phyloP scores from a whole-genome alignment of 1,140 invertebrate species.

The Condylostylus longicornis region DNA sequence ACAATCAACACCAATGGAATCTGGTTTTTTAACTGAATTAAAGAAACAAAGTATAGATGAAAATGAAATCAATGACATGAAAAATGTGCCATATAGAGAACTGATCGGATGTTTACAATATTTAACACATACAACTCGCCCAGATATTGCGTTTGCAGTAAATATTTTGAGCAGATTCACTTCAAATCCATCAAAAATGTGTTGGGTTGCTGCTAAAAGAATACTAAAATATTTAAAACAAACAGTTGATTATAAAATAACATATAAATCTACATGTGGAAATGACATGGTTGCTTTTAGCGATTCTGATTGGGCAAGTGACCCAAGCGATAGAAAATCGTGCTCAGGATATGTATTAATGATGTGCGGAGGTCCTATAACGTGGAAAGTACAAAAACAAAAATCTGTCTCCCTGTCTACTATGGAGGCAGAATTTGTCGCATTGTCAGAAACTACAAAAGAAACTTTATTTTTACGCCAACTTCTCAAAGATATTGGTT shows the following conservation, averaged over 20 bases:
- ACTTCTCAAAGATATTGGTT: neutral
- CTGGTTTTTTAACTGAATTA: no score
- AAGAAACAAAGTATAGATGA: no score
- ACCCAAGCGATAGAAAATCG: constrained; percentile 23
- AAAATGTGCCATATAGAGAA: constrained; percentile 17
- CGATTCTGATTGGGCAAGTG: constrained; percentile 31
- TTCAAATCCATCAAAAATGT: constrained; percentile 10
- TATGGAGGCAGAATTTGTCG: constrained; percentile 26
- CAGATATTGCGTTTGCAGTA: constrained; percentile 27
- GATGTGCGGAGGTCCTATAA: constrained; percentile 13
- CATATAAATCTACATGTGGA: constrained; percentile 5
- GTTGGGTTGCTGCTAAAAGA: constrained; percentile 23
- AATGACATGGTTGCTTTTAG: constrained; percentile 15
- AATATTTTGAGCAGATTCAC: constrained; percentile 21
- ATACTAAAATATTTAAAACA: constrained; percentile 22
- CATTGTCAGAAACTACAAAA: constrained; percentile 11
- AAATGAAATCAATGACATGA: constrained; percentile 4
- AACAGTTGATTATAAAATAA: constrained; percentile 16
- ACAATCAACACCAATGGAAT: no score
- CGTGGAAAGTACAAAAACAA: constrained; percentile 25
- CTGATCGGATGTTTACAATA: constrained; percentile 28
- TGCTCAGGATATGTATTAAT: constrained; percentile 26
- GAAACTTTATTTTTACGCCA: constrained; percentile 11
- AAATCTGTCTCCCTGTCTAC: constrained; percentile 17
- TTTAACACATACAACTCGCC: constrained; percentile 23